Evolutionary conservation across 2,113 vertebrate genomes (phyloP), one percentile per base, ranked within the genome.

Genomic region (Pluvianellus socialis): DNA sequence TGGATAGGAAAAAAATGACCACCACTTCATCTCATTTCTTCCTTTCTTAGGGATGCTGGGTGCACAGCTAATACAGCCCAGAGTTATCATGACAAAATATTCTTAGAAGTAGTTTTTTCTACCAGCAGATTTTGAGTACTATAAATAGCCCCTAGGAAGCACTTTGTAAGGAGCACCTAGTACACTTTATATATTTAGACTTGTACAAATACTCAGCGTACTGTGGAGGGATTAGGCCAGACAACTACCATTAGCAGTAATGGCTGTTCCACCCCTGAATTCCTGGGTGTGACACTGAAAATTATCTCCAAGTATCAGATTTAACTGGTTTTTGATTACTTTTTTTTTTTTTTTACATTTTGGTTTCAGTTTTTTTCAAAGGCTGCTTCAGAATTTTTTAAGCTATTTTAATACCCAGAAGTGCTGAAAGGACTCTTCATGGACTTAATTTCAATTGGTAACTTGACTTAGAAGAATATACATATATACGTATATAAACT

Each of bases 251-350:
- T 53, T 63, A 67, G 38, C 27, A 72, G 49, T 49, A 89, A 85
- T 28, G 62, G 66, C 40, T 95, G 74, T 86, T 95, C 83, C n/a
- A 82, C 23, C 52, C 47, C 52, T 88, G 95, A 94, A 92, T 94
- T 92, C 74, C n/a, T 45, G 42, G 52, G 59, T 91, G 68, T 49
- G 52, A 81, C 30, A 86, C 35, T 79, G 61, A 95, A 97, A 92
- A 95, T 71, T 85, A 94, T 55, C 56, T 72, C 42, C 76, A 83
- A 89, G 45, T 68, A 95, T 62, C 77, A 90, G 74, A 87, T 50
- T 70, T 90, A 91, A 85, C 38, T 26, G 35, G 27, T 49, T 50
- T 47, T 42, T 44, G 40, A 10, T 66, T 38, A 38, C 38, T 38
- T 38, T 38, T 20, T 40, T 52, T 33, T 87, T 90, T 96, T 96